Evolutionary conservation across 2,797 vertebrate species (phyloP).

Genomic region (Prionace glauca): DNA sequence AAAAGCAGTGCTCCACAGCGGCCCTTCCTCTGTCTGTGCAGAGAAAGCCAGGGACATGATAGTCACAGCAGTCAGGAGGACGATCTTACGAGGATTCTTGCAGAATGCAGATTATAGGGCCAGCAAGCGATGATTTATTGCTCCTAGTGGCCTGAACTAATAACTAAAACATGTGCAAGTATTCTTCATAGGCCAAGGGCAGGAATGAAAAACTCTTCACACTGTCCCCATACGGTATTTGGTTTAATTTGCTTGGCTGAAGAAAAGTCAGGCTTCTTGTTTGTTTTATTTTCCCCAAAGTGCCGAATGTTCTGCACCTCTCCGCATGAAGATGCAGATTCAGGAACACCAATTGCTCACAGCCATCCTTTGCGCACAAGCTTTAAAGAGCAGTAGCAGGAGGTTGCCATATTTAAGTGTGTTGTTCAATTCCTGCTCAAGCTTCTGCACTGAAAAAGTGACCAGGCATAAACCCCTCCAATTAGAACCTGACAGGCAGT

Average conservation of each 20-base stretch:
- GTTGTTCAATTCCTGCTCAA: neutral
- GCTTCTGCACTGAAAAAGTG: too few species aligned
- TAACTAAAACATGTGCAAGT: conserved; percentile 9
- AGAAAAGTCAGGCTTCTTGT: neutral
- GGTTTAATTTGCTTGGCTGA: conserved; percentile 24
- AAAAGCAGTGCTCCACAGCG: neutral
- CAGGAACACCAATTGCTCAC: neutral
- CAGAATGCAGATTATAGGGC: neutral
- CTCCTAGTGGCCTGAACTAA: neutral
- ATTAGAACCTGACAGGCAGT: neutral
- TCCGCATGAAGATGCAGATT: neutral
- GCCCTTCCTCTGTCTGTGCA: neutral
- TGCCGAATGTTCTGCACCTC: neutral
- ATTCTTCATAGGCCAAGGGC: neutral
- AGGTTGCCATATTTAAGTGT: neutral
- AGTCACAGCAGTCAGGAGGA: neutral
- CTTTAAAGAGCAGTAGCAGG: neutral
- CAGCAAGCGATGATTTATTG: neutral
- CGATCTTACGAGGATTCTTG: neutral
- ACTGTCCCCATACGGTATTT: neutral
- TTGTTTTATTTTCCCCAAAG: neutral
- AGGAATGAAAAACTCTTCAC: conserved; percentile 23
- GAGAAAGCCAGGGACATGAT: neutral
- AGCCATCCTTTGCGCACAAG: neutral
- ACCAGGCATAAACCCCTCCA: too few species aligned